Evolutionary conservation across 2,797 vertebrate genomes (phyloP), one percentile per base, ranked within the genome.

Genomic region (Avahi laniger): DNA sequence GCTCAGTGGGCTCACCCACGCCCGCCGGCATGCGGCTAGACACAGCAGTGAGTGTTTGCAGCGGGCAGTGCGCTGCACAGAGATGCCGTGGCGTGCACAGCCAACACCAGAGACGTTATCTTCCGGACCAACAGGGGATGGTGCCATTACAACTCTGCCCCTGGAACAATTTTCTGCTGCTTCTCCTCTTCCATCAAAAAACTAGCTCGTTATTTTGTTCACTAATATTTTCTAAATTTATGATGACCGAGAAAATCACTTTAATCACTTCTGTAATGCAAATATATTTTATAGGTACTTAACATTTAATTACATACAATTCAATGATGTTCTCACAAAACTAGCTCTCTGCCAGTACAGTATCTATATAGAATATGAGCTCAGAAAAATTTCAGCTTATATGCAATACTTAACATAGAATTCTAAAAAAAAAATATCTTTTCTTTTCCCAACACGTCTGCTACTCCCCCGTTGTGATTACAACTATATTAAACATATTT

Each of bases 381-480:
- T 57, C 46, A 7, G 78, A 46, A 22, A 22, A 75, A 54, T 75
- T 18, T 89, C 85, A 10, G 9, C 43, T 75, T 82, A 57, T 48
- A n/a, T 8, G 63, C 93, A 61, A 8, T 26, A 63, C 12, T 76
- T 76, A 86, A 30, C 70, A 91, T 17, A 46, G 38, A 79, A 63
- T 41, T 52, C 48, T 43, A 70, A 50, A 46, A 78, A 5, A 28
- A 33, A 38, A 35, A 41, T 41, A 41, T 13, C 50, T 52, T 46
- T 43, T 54, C 95, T 80, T 91, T 65, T 35, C 48, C 78, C 94
- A 78, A 41, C 85, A 85, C 91, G 93, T 85, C 94, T 91, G 93
- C 50, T 87, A 76, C 93, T 97, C 97, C 87, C 88, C 95, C 65
- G 96, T 92, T 91, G 80, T 46, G 75, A 67, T 11, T 69, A 94